phyloP scores from a whole-genome alignment of 2,113 vertebrate species.

The Scopus umbretta region DNA sequence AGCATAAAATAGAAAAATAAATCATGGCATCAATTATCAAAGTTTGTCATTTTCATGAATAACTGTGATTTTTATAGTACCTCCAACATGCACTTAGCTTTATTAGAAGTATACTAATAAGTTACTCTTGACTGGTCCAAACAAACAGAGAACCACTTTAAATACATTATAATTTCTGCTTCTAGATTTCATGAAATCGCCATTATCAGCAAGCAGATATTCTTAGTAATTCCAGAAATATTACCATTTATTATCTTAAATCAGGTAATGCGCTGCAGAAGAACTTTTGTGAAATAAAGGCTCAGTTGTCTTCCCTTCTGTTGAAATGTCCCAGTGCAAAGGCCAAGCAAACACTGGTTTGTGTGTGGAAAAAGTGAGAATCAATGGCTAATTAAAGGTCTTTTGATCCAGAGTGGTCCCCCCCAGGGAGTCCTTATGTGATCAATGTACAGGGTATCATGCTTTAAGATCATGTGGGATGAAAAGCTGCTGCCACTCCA shows the following conservation, averaged over 20 bases:
- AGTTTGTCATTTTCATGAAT: constrained; percentile 29
- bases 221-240: background rate
- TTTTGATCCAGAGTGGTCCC: fast-evolving
- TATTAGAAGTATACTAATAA: background rate
- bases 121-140: background rate
- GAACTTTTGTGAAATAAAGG: background rate
- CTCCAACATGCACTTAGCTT: background rate
- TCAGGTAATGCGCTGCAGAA: background rate
- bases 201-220: background rate
- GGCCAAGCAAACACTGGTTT: background rate
- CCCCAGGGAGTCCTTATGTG: fast-evolving
- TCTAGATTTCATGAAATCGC: background rate
- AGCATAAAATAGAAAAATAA: constrained; percentile 34
- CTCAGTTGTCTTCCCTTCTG: background rate
- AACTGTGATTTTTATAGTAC: background rate
- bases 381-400: background rate
- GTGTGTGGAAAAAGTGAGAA: background rate
- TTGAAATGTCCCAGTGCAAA: background rate
- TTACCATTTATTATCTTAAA: background rate
- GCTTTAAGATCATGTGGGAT: background rate
- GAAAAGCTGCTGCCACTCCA: background rate
- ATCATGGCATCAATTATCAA: constrained; percentile 44
- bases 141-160: constrained; percentile 4
- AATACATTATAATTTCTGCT: background rate
- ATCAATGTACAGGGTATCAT: background rate